Conservation (phyloP, 2,888 invertebrate genomes). For the Tigriopus californicus region DNA sequence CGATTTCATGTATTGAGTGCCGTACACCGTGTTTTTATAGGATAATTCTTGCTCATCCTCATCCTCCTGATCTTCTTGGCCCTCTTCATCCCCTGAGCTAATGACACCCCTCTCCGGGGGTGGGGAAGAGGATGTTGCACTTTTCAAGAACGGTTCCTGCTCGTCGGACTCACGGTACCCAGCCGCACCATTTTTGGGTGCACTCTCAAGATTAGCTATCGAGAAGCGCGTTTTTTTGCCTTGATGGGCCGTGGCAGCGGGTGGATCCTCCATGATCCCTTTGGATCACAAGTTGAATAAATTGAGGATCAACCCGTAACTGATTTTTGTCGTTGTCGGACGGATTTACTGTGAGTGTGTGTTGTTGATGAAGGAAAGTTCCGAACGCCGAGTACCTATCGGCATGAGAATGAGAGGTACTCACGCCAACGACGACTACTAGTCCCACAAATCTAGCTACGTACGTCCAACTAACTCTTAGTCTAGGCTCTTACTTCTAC, state of each 20-base stretch:
- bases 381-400: too few species aligned
- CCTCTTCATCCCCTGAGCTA: too few species aligned
- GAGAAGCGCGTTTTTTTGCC: conserved; percentile 4
- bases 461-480: too few species aligned
- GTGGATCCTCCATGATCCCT: not conserved
- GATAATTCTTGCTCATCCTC: not conserved
- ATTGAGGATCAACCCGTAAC: too few species aligned
- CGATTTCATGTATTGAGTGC: conserved; percentile 20
- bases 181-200: not conserved
- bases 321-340: not conserved
- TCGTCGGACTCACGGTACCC: not conserved
- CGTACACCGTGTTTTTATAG: not conserved
- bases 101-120: too few species aligned
- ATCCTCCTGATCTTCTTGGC: not conserved
- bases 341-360: not conserved
- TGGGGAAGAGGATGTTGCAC: not conserved
- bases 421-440: too few species aligned
- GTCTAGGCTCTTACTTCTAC: too few species aligned
- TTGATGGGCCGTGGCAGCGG: not conserved
- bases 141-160: not conserved
- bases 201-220: not conserved
- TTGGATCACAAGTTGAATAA: not conserved
- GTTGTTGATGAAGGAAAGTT: not conserved
- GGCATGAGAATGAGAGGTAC: too few species aligned
- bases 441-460: too few species aligned